Conservation (phyloP, 2,797 vertebrate genomes). For the Xiphophorus birchmanni region DNA sequence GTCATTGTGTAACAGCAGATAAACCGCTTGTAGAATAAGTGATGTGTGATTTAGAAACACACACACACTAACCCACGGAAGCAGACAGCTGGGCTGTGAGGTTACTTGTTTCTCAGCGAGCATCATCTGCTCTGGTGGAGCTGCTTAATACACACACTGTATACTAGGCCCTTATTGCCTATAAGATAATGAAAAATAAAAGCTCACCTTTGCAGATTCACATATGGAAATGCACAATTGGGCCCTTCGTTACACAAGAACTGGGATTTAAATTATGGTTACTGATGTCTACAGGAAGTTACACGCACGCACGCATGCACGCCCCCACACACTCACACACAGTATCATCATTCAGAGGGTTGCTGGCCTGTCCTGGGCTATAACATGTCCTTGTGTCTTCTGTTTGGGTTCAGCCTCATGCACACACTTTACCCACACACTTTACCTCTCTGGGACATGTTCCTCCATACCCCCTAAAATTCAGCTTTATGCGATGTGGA, state of each 20-base stretch:
- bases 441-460: not conserved
- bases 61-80: constrained; percentile 24
- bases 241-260: constrained; percentile 21
- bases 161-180: constrained; percentile 24
- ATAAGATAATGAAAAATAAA: not conserved
- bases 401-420: constrained; percentile 59
- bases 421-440: constrained; percentile 16
- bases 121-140: constrained; percentile 50
- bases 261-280: constrained; percentile 58
- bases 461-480: not conserved
- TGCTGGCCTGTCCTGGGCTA: constrained; percentile 53
- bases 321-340: not conserved
- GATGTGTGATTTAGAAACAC: constrained; percentile 48
- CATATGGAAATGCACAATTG: not conserved
- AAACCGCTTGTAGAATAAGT: constrained; percentile 50
- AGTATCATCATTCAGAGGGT: constrained; percentile 68
- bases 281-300: constrained; percentile 39
- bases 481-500: not conserved
- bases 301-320: constrained; percentile 6
- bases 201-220: constrained; percentile 21
- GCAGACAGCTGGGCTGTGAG: constrained; percentile 54
- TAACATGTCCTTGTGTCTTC: constrained; percentile 69
- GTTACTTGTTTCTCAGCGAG: constrained; percentile 58
- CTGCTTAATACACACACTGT: constrained; percentile 13
- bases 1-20: constrained; percentile 60